Evolutionary conservation across 2,797 vertebrate species (phyloP).

Genomic region (Sternotherus odoratus): DNA sequence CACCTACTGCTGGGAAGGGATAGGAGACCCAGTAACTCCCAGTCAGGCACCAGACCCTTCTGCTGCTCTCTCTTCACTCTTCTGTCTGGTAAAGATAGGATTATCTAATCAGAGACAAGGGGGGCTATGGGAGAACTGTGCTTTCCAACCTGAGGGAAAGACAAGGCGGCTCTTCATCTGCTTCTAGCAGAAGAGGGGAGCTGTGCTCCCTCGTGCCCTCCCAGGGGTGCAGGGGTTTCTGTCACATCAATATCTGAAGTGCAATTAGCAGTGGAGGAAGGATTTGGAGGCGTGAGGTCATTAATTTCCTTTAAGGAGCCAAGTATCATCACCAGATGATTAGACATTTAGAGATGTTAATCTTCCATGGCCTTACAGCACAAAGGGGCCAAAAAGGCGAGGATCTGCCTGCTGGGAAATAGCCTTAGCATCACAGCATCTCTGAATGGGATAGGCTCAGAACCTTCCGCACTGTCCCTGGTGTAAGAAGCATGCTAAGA

Average conservation of each 20-base stretch:
- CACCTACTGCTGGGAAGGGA: rapidly evolving
- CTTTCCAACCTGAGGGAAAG: neutral
- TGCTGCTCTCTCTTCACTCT: neutral
- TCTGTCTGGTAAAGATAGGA: neutral
- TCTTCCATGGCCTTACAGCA: neutral
- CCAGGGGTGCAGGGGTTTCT: neutral
- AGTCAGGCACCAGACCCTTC: neutral
- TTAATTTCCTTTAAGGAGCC: neutral
- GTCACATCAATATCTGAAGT: neutral
- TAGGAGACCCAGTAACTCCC: rapidly evolving
- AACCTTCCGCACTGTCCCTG: neutral
- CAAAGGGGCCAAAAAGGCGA: neutral
- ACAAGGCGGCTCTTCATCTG: neutral
- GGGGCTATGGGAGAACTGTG: neutral
- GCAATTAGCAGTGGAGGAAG: neutral
- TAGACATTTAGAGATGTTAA: rapidly evolving
- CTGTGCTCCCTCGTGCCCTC: neutral
- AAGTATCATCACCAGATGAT: neutral
- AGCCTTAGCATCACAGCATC: neutral
- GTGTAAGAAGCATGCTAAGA: neutral
- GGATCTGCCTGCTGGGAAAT: neutral
- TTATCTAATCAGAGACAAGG: neutral
- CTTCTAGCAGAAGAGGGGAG: neutral
- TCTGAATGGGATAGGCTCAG: neutral
- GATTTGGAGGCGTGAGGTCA: neutral